Conservation (phyloP, 2,888 invertebrate genomes). For the Drosophila nr. fundita region DNA sequence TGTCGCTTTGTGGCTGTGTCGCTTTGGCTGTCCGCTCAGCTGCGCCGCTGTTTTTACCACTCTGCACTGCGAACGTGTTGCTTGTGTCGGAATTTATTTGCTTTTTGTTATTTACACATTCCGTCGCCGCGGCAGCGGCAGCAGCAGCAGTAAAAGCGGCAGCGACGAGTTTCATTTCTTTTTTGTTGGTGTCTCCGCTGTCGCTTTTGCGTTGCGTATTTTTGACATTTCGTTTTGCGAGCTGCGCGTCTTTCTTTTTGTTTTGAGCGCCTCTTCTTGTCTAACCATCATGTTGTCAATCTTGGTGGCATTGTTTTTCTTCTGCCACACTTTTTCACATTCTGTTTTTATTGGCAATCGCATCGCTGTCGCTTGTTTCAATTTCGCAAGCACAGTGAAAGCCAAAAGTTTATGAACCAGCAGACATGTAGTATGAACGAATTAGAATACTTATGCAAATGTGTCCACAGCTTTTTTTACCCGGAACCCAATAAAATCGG, state of each 20-base stretch:
- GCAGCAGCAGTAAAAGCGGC: slow-evolving; percentile 18
- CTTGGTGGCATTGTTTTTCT: slow-evolving; percentile 79
- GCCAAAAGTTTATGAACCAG: slow-evolving; percentile 38
- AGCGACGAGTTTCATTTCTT: slow-evolving; percentile 50
- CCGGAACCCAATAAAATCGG: background rate
- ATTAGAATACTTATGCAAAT: background rate
- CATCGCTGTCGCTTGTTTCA: slow-evolving; percentile 36
- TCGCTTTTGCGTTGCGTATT: slow-evolving; percentile 70
- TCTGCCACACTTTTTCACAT: slow-evolving; percentile 52
- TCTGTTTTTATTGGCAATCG: slow-evolving; percentile 53
- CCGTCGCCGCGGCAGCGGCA: slow-evolving; percentile 45
- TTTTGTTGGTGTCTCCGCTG: slow-evolving; percentile 30
- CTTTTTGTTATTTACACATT: slow-evolving; percentile 81
- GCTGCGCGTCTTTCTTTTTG: slow-evolving; percentile 73
- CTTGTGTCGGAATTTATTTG: slow-evolving; percentile 81
- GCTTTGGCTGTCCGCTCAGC: slow-evolving; percentile 28
- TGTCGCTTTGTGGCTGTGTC: slow-evolving; percentile 65
- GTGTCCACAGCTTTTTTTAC: background rate
- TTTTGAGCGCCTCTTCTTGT: slow-evolving; percentile 73
- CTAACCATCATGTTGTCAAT: slow-evolving; percentile 82
- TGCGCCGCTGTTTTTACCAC: slow-evolving; percentile 50
- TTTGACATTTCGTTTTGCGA: slow-evolving; percentile 81
- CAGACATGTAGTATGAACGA: background rate
- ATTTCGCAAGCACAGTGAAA: slow-evolving; percentile 28
- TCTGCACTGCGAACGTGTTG: slow-evolving; percentile 67